A percentile compares a stretch with the other conserved stretches of the same genome.
phyloP scores from a whole-genome alignment of 2,797 vertebrate species.

The Phrynocephalus guinanensis region DNA sequence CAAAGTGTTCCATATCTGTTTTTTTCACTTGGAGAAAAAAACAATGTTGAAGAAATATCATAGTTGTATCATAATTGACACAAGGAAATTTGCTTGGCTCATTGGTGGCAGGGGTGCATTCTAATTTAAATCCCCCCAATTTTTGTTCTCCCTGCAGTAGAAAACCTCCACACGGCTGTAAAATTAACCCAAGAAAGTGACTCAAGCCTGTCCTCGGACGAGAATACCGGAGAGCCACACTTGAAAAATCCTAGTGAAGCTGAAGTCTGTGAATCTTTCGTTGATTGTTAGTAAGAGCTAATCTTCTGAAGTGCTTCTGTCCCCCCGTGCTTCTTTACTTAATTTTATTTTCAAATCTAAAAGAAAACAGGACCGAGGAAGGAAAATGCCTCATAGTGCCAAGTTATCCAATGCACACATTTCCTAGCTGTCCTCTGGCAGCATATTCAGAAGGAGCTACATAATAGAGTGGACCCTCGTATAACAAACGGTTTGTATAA shows the following conservation, averaged over 20 bases:
- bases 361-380: rapidly evolving
- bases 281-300: slow-evolving; percentile 77
- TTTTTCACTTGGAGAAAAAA: not conserved
- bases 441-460: not conserved
- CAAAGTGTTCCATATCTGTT: not conserved
- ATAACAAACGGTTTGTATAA: no score
- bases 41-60: not conserved
- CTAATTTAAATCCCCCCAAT: not conserved
- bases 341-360: not conserved
- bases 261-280: slow-evolving; percentile 49
- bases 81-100: not conserved
- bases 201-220: slow-evolving; percentile 47
- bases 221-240: slow-evolving; percentile 64
- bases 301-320: slow-evolving; percentile 26
- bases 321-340: not conserved
- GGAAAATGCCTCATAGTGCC: not conserved
- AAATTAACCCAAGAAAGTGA: slow-evolving; percentile 69
- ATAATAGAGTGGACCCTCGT: no score
- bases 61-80: not conserved
- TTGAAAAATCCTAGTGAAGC: slow-evolving; percentile 28
- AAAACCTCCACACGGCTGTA: slow-evolving; percentile 84
- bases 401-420: not conserved
- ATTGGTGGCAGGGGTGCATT: no score
- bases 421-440: not conserved
- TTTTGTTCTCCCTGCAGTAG: slow-evolving; percentile 76